A percentile compares a stretch with the other conserved stretches of the same genome.
Conservation (phyloP, 1,140 invertebrate species). For the Spodoptera frugiperda region DNA sequence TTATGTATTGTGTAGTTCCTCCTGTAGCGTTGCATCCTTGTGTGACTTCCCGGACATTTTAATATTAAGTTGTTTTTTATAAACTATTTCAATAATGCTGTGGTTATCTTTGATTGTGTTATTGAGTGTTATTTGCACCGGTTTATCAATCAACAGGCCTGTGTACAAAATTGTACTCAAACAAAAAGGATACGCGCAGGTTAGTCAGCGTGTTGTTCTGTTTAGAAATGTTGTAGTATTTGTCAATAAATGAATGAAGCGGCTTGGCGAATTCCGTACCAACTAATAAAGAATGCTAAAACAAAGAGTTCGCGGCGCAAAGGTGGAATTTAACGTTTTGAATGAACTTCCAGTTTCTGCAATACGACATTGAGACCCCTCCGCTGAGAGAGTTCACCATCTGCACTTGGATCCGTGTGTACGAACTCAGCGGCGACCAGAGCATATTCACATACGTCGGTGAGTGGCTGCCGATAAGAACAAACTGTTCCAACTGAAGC, state of each 20-base stretch:
- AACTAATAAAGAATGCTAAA: too few species aligned
- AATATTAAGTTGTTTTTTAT: not conserved
- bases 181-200: constrained; percentile 90
- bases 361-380: constrained; percentile 88
- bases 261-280: too few species aligned
- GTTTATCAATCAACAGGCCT: constrained; percentile 66
- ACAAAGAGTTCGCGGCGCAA: too few species aligned
- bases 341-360: constrained; percentile 87
- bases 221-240: not conserved
- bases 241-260: not conserved
- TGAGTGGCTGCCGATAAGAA: constrained; percentile 77
- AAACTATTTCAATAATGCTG: not conserved
- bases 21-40: not conserved
- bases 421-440: constrained; percentile 87
- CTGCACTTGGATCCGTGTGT: constrained; percentile 88
- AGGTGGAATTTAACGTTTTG: not conserved
- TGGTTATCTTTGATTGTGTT: constrained; percentile 40
- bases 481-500: not conserved
- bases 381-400: constrained; percentile 89
- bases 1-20: not conserved
- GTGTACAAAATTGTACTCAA: constrained; percentile 88
- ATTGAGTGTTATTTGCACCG: constrained; percentile 43
- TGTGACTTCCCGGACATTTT: not conserved
- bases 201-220: constrained; percentile 60
- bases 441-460: constrained; percentile 89